Conservation (phyloP, 2,113 vertebrate genomes). For the Bujurquina vittata region DNA sequence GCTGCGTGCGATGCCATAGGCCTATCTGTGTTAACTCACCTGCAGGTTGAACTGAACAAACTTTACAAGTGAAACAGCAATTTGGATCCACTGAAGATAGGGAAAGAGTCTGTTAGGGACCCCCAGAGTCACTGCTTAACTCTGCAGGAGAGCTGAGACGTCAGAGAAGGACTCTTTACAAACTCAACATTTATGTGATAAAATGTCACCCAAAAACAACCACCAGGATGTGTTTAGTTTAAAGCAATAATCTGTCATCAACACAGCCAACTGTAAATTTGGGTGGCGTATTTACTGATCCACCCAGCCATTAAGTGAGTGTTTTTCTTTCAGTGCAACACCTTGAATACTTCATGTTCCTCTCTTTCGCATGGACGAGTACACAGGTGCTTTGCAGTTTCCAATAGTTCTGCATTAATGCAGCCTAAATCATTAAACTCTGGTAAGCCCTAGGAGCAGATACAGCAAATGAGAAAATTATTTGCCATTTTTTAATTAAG, state of each 20-base stretch:
- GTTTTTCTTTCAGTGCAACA: background rate
- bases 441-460: background rate
- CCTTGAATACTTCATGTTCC: background rate
- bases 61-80: background rate
- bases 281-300: background rate
- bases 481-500: background rate
- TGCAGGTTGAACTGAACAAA: background rate
- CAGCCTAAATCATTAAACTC: background rate
- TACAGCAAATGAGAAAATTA: background rate
- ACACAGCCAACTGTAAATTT: background rate
- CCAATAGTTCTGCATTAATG: background rate
- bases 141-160: background rate
- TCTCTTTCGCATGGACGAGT: background rate
- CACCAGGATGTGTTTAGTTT: background rate
- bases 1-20: background rate
- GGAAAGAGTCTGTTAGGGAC: background rate
- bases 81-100: background rate
- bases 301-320: background rate
- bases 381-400: background rate
- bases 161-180: background rate
- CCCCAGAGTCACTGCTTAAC: background rate
- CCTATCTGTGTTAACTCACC: background rate
- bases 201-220: background rate
- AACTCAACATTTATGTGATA: background rate
- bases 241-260: background rate